Base-by-base conservation (phyloP, 2,113 vertebrate species). In the Andinoacara biseriatus region DNA sequence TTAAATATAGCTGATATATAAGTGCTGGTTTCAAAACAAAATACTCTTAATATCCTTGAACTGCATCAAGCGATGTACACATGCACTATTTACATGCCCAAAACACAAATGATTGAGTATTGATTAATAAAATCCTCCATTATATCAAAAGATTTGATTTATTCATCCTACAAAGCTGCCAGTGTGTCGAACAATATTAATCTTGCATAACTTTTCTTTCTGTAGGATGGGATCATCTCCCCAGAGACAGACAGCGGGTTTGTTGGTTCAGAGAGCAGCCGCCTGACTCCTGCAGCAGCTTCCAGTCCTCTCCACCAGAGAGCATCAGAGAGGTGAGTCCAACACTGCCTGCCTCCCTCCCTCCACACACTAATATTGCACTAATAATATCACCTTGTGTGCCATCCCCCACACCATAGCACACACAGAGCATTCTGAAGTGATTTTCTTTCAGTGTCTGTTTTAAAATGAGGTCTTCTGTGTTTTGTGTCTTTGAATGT, bases 161-260 rank as follows among this genome's bases (percentile, higher is more conserved):
- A 52, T 52, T 72, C 1, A 10, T 31, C 31, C 26, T 43, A 49
- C 43, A 46, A 46, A 69, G 65, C 43, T 2, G 0, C 43, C 17
- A 13, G 18, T 72, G 26, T n/a, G 26, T 5, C 13, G 6, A 72
- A 54, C 3, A 3, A 11, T 7, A 9, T 72, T 72, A 52, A 72
- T 52, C 43, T 72, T 72, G 43, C 52, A 3, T n/a, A 31, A 52
- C 17, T 4, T 57, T 31, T 54, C 13, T 78, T 58, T 9, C 59
- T 88, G 4, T 86, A 98, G 98, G 97, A 97, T 80, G 96, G 97
- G 52, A 95, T 98, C 7, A 82, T 96, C 18, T 98, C 97, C 5
- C 98, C 98, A 0, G 98, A 97, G 93, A 98, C 97, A 0, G 98
- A 99, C 94, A 99, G 98, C 0, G 98, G 98, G 49, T 99, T 99